phyloP scores from a whole-genome alignment of 2,797 vertebrate species.

The Arnoldichthys spilopterus region DNA sequence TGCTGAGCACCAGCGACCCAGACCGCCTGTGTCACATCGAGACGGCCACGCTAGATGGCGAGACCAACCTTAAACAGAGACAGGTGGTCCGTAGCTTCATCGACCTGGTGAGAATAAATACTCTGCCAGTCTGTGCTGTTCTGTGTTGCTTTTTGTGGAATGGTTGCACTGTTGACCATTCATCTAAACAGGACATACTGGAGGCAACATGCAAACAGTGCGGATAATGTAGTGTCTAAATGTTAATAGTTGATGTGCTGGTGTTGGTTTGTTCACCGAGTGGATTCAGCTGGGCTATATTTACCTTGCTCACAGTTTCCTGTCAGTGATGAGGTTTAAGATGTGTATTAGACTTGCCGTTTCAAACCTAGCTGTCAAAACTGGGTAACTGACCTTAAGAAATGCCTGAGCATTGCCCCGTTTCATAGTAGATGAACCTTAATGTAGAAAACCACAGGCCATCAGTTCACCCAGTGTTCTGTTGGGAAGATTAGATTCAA shows the following conservation, averaged over 20 bases:
- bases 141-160: neutral
- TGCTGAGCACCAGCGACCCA: slow-evolving; percentile 93
- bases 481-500: too few species aligned
- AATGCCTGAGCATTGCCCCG: neutral
- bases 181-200: slow-evolving; percentile 1
- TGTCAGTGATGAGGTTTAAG: neutral
- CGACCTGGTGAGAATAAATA: slow-evolving; percentile 85
- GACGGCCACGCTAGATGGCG: slow-evolving; percentile 96
- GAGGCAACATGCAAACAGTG: slow-evolving; percentile 7
- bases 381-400: neutral
- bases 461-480: neutral
- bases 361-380: slow-evolving; percentile 8
- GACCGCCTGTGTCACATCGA: slow-evolving; percentile 96
- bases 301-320: slow-evolving; percentile 41
- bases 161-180: neutral
- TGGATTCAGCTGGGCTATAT: slow-evolving; percentile 59
- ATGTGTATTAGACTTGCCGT: neutral
- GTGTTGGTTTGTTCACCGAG: slow-evolving; percentile 42
- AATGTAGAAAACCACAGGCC: neutral
- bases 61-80: slow-evolving; percentile 96
- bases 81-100: slow-evolving; percentile 93
- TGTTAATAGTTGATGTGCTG: slow-evolving; percentile 23
- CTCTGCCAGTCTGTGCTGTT: neutral
- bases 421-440: neutral
- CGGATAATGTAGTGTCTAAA: neutral